Evolutionary conservation across 2,113 vertebrate genomes (phyloP).

Genomic region (Petaurus breviceps): DNA sequence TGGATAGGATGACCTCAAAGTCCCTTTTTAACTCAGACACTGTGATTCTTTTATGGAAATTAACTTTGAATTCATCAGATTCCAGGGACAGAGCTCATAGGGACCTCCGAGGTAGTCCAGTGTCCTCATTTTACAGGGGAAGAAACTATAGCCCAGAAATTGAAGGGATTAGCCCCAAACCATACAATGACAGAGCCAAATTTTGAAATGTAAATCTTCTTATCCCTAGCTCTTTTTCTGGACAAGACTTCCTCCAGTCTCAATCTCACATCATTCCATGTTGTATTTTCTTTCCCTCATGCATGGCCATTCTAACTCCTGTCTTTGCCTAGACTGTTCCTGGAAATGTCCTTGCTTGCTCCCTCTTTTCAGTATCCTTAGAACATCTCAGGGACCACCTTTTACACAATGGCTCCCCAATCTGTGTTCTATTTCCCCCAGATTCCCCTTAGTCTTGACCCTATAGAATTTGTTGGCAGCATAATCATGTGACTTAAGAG

Average conservation of each 20-base stretch:
- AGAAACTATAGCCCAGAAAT: neutral
- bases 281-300: neutral
- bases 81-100: neutral
- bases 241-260: neutral
- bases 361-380: neutral
- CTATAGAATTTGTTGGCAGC: neutral
- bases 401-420: neutral
- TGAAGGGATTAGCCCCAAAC: neutral
- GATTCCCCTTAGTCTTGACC: neutral
- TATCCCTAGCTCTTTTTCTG: neutral
- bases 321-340: neutral
- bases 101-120: neutral
- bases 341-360: neutral
- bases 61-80: neutral
- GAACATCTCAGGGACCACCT: neutral
- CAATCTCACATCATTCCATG: neutral
- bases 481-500: neutral
- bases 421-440: neutral
- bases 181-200: neutral
- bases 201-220: neutral
- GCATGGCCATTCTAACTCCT: neutral
- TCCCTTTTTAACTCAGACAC: neutral
- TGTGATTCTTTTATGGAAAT: neutral
- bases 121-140: neutral
- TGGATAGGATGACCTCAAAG: neutral